These are phyloP conservation scores for Monarcha castaneiventris DNA, from an alignment of 2,113 vertebrate genomes.

Conservation along the genomic window DNA sequence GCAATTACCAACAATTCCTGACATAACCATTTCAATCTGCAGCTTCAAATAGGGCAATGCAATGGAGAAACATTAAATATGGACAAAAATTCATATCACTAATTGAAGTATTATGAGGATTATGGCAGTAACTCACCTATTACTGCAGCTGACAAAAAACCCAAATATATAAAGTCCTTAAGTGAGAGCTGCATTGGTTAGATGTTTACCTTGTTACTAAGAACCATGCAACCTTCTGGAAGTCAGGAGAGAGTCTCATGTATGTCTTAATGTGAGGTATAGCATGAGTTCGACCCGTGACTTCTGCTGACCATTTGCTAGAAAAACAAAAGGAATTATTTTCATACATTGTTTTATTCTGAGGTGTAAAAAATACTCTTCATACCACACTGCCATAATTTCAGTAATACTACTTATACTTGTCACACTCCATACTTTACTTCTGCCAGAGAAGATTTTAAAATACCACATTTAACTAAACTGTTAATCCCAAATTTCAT, in stretches of 20 bases:
- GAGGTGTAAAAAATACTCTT: not conserved
- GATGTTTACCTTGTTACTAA: conserved; percentile 88
- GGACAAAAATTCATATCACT: not conserved
- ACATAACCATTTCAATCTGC: not conserved
- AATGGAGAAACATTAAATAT: not conserved
- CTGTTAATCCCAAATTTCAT: not conserved
- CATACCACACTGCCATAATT: not conserved
- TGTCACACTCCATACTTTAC: not conserved
- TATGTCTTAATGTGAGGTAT: conserved; percentile 99
- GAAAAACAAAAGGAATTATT: not conserved
- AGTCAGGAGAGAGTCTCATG: conserved; percentile 89
- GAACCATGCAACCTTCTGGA: conserved; percentile 89
- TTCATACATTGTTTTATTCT: not conserved
- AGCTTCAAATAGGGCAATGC: not conserved
- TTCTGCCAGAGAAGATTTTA: not conserved
- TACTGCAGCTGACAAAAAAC: not conserved
- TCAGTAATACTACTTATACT: not conserved
- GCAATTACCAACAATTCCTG: not conserved
- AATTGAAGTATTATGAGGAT: not conserved
- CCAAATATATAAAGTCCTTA: not conserved
- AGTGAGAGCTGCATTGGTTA: not conserved
- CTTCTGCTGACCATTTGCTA: conserved; percentile 89
- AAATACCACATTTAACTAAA: not conserved
- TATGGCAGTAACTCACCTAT: not conserved
- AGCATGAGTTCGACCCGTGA: conserved; percentile 86